A percentile compares a stretch with the other conserved stretches of the same genome.
phyloP scores from a whole-genome alignment of 2,888 invertebrate genomes.

The Drosophila engyochracea region DNA sequence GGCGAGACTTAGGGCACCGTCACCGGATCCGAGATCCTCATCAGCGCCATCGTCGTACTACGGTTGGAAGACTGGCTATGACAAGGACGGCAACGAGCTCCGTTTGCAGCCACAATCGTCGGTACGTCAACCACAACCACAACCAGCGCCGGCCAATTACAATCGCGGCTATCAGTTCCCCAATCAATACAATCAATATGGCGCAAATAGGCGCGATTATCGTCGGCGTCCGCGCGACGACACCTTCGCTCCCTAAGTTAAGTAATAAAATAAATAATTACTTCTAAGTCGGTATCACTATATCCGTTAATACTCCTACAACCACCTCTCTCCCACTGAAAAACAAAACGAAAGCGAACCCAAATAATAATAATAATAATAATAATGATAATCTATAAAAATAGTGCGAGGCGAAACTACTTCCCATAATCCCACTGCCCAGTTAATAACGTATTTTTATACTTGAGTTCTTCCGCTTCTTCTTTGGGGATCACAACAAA shows the following conservation, averaged over 20 bases:
- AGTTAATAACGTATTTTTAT: constrained; percentile 34
- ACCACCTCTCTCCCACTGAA: constrained; percentile 23
- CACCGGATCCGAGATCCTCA: constrained; percentile 6
- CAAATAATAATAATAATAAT: constrained; percentile 2
- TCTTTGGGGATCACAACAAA: constrained; percentile 45
- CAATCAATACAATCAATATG: constrained; percentile 35
- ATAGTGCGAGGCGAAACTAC: constrained; percentile 35
- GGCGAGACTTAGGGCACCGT: neutral
- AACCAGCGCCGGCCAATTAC: constrained; percentile 38
- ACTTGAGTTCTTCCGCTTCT: constrained; percentile 17
- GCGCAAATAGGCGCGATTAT: constrained; percentile 30
- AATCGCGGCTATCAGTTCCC: constrained; percentile 27
- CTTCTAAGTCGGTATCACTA: constrained; percentile 67
- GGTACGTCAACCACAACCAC: constrained; percentile 17
- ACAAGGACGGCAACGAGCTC: constrained; percentile 50
- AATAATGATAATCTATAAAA: constrained; percentile 23
- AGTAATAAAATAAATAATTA: constrained; percentile 64
- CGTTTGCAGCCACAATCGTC: constrained; percentile 48
- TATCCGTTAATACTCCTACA: constrained; percentile 45
- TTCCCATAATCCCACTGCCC: constrained; percentile 58
- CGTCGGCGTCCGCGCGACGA: constrained; percentile 74
- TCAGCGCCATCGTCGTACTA: neutral
- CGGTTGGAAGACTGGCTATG: constrained; percentile 30
- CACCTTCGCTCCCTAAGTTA: constrained; percentile 72
- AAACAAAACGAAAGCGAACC: constrained; percentile 24